phyloP scores from a whole-genome alignment of 1,140 invertebrate species.

The Danaus melanippus region DNA sequence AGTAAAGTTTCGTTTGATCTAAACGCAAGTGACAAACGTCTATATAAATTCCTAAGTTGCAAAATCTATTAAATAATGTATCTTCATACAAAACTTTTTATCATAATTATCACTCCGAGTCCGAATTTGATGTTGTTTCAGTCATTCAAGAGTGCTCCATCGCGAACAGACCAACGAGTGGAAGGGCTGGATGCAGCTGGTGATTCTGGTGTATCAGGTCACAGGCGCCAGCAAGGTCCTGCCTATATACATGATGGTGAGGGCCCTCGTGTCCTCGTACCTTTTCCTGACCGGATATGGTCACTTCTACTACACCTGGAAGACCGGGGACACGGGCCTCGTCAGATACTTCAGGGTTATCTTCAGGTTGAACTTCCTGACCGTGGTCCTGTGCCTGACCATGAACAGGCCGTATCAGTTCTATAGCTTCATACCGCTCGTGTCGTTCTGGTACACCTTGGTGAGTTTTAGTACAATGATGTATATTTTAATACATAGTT shows the following conservation, averaged over 20 bases:
- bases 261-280: slow-evolving; percentile 92
- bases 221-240: slow-evolving; percentile 93
- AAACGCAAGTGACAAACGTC: too few species aligned
- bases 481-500: too few species aligned
- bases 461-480: slow-evolving; percentile 32
- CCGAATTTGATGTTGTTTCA: slow-evolving; percentile 11
- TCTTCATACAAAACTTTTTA: too few species aligned
- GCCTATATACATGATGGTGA: slow-evolving; percentile 94
- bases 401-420: slow-evolving; percentile 99
- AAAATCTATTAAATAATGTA: too few species aligned
- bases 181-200: slow-evolving; percentile 97
- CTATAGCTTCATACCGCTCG: slow-evolving; percentile 95
- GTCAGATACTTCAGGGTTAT: slow-evolving; percentile 71
- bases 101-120: background rate
- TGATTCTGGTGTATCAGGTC: slow-evolving; percentile 95
- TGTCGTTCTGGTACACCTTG: slow-evolving; percentile 92
- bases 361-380: slow-evolving; percentile 93
- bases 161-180: slow-evolving; percentile 96
- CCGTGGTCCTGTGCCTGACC: slow-evolving; percentile 90
- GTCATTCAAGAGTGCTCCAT: slow-evolving; percentile 81
- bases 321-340: slow-evolving; percentile 81
- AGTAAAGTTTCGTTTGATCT: too few species aligned
- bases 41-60: too few species aligned
- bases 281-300: slow-evolving; percentile 95
- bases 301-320: slow-evolving; percentile 96